Percentiles rank a stretch among this genome's conserved stretches.
These are phyloP conservation scores for Pogonomyrmex californicus DNA, from an alignment of 1,140 invertebrate genomes.

Conservation along the genomic window DNA sequence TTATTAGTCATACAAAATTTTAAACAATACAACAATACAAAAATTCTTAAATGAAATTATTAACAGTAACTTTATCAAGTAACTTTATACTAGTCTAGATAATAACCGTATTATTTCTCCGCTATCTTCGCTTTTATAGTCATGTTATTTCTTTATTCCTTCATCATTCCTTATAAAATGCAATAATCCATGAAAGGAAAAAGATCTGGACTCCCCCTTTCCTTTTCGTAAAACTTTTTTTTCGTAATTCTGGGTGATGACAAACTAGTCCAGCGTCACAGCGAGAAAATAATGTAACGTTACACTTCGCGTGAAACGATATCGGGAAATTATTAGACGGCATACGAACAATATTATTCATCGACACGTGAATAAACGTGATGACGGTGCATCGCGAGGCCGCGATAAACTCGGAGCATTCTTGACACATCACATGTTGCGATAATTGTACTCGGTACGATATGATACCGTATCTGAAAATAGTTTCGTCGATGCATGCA, in stretches of 20 bases:
- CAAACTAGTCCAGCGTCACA: background rate
- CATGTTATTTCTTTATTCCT: background rate
- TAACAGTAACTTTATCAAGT: background rate
- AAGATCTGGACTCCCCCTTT: background rate
- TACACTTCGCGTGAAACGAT: slow-evolving; percentile 2
- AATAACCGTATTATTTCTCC: background rate
- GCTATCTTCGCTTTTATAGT: background rate
- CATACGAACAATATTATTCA: slow-evolving; percentile 5
- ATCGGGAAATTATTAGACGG: background rate
- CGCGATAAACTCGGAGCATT: slow-evolving; percentile 62
- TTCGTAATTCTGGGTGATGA: background rate
- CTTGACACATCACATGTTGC: slow-evolving; percentile 60
- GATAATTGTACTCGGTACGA: slow-evolving; percentile 65
- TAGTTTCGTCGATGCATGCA: slow-evolving; percentile 32
- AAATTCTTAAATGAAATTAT: background rate
- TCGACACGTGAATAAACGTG: background rate
- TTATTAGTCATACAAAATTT: background rate
- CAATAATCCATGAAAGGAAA: background rate
- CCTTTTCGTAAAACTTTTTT: background rate
- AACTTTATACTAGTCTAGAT: background rate
- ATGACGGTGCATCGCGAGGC: slow-evolving; percentile 9
- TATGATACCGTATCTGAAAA: slow-evolving; percentile 67
- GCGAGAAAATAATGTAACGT: background rate
- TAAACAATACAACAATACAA: background rate
- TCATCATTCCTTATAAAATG: background rate